Conservation (phyloP, 2,888 invertebrate species). For the Octodonta nipae region DNA sequence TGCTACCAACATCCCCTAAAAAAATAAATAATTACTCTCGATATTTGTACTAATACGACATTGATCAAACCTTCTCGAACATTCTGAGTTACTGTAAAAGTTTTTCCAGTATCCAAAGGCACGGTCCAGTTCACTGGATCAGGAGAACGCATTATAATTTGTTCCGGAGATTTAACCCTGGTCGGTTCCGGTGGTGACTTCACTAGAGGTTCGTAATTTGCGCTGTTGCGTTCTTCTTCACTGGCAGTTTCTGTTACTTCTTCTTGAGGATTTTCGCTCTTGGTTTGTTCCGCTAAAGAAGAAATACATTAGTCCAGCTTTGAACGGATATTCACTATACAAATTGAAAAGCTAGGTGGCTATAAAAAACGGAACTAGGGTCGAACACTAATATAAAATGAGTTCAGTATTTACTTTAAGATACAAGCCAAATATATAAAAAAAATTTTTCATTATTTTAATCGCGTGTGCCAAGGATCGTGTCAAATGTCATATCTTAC, state of each 20-base stretch:
- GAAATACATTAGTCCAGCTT: no score
- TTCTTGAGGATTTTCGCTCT: constrained; percentile 15
- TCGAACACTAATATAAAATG: no score
- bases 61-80: constrained; percentile 56
- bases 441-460: constrained; percentile 4
- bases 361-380: no score
- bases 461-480: constrained; percentile 35
- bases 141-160: constrained; percentile 82
- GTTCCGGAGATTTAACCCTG: constrained; percentile 83
- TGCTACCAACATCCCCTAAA: constrained; percentile 62
- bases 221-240: constrained; percentile 31
- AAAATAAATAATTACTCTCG: no score
- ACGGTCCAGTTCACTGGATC: constrained; percentile 94
- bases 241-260: constrained; percentile 27
- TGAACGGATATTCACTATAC: no score
- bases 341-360: no score
- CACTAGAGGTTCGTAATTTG: constrained; percentile 57
- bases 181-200: constrained; percentile 90
- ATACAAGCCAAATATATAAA: background rate
- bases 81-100: constrained; percentile 85
- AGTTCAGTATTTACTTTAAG: no score
- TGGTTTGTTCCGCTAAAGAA: constrained; percentile 28
- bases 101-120: constrained; percentile 83
- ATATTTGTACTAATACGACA: no score
- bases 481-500: constrained; percentile 28